These are phyloP conservation scores for Engystomops pustulosus DNA, from an alignment of 2,113 vertebrate species.

Conservation along the genomic window DNA sequence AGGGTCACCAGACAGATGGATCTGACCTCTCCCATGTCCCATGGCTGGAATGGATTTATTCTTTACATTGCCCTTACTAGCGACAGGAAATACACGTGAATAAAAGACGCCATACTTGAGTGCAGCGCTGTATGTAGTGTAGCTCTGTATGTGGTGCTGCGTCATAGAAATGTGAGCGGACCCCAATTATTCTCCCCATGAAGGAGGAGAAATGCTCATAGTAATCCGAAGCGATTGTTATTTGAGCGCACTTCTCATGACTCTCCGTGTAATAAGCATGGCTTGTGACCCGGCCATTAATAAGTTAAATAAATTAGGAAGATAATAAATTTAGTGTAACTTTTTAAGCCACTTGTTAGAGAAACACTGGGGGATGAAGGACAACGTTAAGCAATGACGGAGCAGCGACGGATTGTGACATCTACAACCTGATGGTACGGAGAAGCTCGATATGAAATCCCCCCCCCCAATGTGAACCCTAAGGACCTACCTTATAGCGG, in stretches of 20 bases:
- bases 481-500: background rate
- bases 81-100: slow-evolving; percentile 15
- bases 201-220: too few relatives aligned
- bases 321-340: slow-evolving; percentile 19
- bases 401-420: background rate
- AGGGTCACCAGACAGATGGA: background rate
- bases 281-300: slow-evolving; percentile 18
- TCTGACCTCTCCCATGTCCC: background rate
- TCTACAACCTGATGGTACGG: background rate
- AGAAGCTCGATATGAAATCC: background rate
- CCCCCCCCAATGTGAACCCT: background rate
- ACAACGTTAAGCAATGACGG: background rate
- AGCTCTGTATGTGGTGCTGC: too few relatives aligned
- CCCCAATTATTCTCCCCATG: too few relatives aligned
- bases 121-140: background rate
- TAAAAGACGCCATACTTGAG: background rate
- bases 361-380: slow-evolving; percentile 34
- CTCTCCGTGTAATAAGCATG: background rate
- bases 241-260: slow-evolving; percentile 3
- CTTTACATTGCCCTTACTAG: background rate
- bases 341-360: slow-evolving; percentile 42
- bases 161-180: too few relatives aligned
- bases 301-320: slow-evolving; percentile 55
- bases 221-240: background rate
- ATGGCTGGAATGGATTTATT: background rate